Conservation (phyloP, 2,797 vertebrate genomes). For the Sebastes vulpes region DNA sequence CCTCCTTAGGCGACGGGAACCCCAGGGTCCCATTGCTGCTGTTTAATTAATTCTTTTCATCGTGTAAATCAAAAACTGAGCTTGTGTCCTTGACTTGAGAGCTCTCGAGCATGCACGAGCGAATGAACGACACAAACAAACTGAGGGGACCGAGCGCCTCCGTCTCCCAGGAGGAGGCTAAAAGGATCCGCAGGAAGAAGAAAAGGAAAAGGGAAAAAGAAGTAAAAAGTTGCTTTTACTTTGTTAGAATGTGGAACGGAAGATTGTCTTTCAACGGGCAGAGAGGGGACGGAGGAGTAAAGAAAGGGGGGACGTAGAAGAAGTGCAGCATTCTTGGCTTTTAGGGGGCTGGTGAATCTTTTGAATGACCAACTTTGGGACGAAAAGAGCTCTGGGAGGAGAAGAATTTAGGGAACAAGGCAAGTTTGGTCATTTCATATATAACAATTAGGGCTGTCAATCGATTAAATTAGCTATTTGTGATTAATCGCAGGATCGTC, state of each 20-base stretch:
- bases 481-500: neutral
- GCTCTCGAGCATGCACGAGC: slow-evolving; percentile 53
- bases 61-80: slow-evolving; percentile 65
- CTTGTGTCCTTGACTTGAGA: slow-evolving; percentile 76
- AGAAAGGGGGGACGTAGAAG: neutral
- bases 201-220: slow-evolving; percentile 24
- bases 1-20: slow-evolving; percentile 49
- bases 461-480: neutral
- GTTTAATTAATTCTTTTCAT: slow-evolving; percentile 78
- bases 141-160: slow-evolving; percentile 37
- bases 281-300: neutral
- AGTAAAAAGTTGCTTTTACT: slow-evolving; percentile 43
- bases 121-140: slow-evolving; percentile 65
- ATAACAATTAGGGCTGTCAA: neutral
- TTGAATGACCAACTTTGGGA: neutral
- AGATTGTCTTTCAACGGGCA: slow-evolving; percentile 18
- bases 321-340: neutral
- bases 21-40: slow-evolving; percentile 57
- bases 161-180: slow-evolving; percentile 60
- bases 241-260: slow-evolving; percentile 31
- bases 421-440: neutral
- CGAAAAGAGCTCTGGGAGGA: neutral
- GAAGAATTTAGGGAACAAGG: neutral
- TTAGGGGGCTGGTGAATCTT: neutral
- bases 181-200: slow-evolving; percentile 51